A percentile compares a stretch with the other conserved stretches of the same genome.
Evolutionary conservation across 1,140 invertebrate species (phyloP).

Genomic region (Drosophila oshimai): DNA sequence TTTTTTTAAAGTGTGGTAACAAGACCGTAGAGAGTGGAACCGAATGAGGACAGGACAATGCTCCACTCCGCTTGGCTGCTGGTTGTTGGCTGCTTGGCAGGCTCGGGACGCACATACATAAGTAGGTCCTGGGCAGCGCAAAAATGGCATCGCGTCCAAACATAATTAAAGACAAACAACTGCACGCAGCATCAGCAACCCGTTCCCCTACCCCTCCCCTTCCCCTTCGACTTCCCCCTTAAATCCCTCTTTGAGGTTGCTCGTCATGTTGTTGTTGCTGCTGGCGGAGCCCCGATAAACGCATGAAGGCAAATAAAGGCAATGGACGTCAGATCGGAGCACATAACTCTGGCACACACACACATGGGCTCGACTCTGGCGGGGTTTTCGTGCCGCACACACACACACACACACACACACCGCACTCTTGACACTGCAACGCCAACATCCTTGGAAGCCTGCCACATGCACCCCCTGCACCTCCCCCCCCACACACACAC

Average conservation of each 20-base stretch:
- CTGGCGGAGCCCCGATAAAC: conserved; percentile 38
- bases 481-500: neutral
- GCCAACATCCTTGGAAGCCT: conserved; percentile 40
- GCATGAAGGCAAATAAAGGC: conserved; percentile 65
- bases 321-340: conserved; percentile 36
- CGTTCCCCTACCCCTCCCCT: neutral
- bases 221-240: neutral
- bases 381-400: neutral
- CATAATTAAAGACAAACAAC: conserved; percentile 82
- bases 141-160: conserved; percentile 72
- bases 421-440: conserved; percentile 24
- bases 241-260: neutral
- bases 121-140: conserved; percentile 59
- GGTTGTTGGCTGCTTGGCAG: conserved; percentile 15
- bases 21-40: neutral
- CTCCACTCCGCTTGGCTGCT: neutral
- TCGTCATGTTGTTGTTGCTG: conserved; percentile 17
- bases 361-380: no score
- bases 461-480: conserved; percentile 15
- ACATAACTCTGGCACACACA: conserved; percentile 14
- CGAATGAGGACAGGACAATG: neutral
- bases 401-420: neutral
- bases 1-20: neutral
- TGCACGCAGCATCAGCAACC: conserved; percentile 24
- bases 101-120: conserved; percentile 54